phyloP scores from a whole-genome alignment of 2,888 invertebrate genomes.

The Mantis religiosa region DNA sequence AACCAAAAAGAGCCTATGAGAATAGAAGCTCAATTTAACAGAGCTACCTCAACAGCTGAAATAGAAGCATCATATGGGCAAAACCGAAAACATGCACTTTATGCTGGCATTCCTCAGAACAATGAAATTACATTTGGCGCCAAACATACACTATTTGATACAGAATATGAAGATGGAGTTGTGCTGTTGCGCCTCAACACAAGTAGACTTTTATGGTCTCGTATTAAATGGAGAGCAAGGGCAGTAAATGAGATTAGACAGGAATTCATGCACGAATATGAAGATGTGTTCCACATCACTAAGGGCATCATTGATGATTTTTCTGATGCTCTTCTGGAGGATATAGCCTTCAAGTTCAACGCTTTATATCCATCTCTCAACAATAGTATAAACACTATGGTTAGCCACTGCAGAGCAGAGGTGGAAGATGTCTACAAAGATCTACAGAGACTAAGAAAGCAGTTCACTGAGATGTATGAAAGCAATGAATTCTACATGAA shows the following conservation, averaged over 20 bases:
- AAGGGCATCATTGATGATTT: slow-evolving; percentile 22
- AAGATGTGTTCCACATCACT: slow-evolving; percentile 25
- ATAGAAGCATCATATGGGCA: slow-evolving; percentile 30
- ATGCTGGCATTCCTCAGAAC: slow-evolving; percentile 37
- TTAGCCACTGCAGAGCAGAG: slow-evolving; percentile 26
- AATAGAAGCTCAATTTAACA: slow-evolving; percentile 28
- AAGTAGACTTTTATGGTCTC: slow-evolving; percentile 36
- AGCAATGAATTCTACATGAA: slow-evolving; percentile 36
- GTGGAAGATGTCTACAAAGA: slow-evolving; percentile 31
- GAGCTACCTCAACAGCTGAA: slow-evolving; percentile 29
- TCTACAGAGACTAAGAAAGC: slow-evolving; percentile 26
- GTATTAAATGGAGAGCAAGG: slow-evolving; percentile 37
- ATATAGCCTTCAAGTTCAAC: slow-evolving; percentile 26
- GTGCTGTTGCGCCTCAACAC: slow-evolving; percentile 37
- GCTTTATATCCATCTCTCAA: slow-evolving; percentile 16
- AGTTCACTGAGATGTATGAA: slow-evolving; percentile 32
- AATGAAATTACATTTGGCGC: slow-evolving; percentile 36
- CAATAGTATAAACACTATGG: slow-evolving; percentile 21
- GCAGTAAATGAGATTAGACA: slow-evolving; percentile 32
- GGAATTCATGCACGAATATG: slow-evolving; percentile 26
- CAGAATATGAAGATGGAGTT: slow-evolving; percentile 34
- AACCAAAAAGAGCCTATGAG: slow-evolving; percentile 33
- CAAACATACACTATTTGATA: slow-evolving; percentile 34
- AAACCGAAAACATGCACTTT: slow-evolving; percentile 31
- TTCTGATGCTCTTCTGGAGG: slow-evolving; percentile 29